Percentiles rank a stretch among this genome's conserved stretches.
These are phyloP conservation scores for Montipora capricornis DNA, from an alignment of 64 coral and sea anemone species.

Conservation along the genomic window DNA sequence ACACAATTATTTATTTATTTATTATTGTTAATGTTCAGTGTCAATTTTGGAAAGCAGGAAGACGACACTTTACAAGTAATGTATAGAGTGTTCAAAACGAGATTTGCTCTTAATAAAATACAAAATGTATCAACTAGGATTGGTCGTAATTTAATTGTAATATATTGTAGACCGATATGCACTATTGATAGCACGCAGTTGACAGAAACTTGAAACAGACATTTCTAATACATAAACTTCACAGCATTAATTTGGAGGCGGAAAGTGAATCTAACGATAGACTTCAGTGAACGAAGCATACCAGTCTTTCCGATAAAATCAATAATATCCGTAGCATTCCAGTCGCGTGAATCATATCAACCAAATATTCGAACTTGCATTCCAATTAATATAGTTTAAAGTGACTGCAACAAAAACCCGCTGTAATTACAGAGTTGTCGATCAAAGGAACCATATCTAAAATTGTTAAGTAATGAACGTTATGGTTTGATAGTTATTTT, in stretches of 20 bases:
- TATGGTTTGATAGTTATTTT: not conserved
- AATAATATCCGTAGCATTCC: constrained; percentile 28
- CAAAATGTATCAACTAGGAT: not conserved
- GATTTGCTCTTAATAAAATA: not conserved
- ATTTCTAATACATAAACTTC: not conserved
- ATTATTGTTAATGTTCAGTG: not conserved
- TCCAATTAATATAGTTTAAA: constrained; percentile 44
- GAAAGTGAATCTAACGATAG: not conserved
- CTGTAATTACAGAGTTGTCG: not conserved
- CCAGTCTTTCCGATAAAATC: not conserved
- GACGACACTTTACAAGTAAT: not conserved
- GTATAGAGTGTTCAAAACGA: not conserved
- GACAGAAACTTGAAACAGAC: not conserved
- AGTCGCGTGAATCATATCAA: constrained; percentile 21
- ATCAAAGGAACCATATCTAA: not conserved
- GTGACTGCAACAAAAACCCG: not conserved
- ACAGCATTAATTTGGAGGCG: not conserved
- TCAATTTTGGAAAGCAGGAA: not conserved
- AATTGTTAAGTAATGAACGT: not conserved
- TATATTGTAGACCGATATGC: not conserved
- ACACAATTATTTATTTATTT: not conserved
- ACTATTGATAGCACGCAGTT: not conserved
- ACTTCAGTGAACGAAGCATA: no score
- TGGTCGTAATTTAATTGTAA: not conserved
- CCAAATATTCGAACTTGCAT: constrained; percentile 22